Percentiles rank a stretch among this genome's conserved stretches.
Conservation (phyloP, 2,113 vertebrate species). For the Cebidichthys violaceus region DNA sequence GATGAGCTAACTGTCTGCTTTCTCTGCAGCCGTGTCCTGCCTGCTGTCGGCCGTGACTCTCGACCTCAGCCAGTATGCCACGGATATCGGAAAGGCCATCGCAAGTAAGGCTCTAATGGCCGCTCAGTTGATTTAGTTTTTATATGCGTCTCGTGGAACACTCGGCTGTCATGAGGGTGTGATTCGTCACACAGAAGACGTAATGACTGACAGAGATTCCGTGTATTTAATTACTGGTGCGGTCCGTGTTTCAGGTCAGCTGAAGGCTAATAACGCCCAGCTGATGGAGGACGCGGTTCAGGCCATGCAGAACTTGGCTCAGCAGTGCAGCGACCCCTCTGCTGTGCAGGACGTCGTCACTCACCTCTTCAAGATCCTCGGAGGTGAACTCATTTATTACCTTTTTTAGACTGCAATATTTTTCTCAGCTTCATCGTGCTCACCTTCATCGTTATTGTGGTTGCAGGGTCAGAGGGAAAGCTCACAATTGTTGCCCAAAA, state of each 20-base stretch:
- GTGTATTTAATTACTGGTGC: not conserved
- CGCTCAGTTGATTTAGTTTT: not conserved
- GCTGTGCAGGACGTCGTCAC: constrained; percentile 89
- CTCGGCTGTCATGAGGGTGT: not conserved
- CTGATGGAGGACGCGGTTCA: constrained; percentile 94
- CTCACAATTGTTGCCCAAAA: constrained; percentile 95
- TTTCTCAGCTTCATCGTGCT: not conserved
- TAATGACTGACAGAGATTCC: not conserved
- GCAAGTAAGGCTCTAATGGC: constrained; percentile 83
- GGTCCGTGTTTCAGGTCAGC: constrained; percentile 86
- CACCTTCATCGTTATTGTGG: not conserved
- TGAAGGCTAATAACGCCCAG: constrained; percentile 94
- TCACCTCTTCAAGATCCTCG: constrained; percentile 94
- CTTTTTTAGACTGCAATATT: not conserved
- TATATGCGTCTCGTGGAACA: too few relatives aligned
- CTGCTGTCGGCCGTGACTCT: constrained; percentile 92
- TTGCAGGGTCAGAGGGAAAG: constrained; percentile 95
- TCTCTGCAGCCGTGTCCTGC: constrained; percentile 89
- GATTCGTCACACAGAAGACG: not conserved
- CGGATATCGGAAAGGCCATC: constrained; percentile 94
- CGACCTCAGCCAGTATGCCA: constrained; percentile 96
- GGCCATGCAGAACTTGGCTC: constrained; percentile 91
- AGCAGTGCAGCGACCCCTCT: constrained; percentile 92
- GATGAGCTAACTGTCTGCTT: constrained; percentile 1
- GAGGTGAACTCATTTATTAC: constrained; percentile 82